Evolutionary conservation across 2,888 invertebrate genomes (phyloP).

Genomic region (Thysanoteuthis rhombus): DNA sequence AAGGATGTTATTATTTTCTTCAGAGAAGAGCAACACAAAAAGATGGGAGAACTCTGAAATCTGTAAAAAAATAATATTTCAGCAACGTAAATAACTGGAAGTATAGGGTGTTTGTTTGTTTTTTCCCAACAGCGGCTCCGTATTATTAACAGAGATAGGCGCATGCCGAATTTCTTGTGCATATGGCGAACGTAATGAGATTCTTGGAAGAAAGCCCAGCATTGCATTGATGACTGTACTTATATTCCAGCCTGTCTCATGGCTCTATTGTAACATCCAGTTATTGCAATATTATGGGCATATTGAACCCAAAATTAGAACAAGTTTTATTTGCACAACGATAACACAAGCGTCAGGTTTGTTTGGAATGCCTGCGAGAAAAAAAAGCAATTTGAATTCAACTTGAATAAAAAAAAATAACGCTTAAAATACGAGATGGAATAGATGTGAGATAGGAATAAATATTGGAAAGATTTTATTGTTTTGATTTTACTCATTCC

Average conservation of each 20-base stretch:
- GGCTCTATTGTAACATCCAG: not conserved
- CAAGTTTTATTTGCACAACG: not conserved
- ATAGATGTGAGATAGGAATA: too few relatives aligned
- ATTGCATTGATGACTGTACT: not conserved
- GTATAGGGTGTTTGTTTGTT: too few relatives aligned
- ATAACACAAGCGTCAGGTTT: not conserved
- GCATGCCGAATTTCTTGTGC: not conserved
- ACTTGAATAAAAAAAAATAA: not conserved
- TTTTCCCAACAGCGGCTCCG: not conserved
- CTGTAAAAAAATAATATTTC: too few relatives aligned
- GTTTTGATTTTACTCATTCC: too few relatives aligned
- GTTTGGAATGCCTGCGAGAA: not conserved
- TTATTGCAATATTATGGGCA: not conserved
- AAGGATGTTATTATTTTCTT: too few relatives aligned
- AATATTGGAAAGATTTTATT: too few relatives aligned
- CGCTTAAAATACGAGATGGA: too few relatives aligned
- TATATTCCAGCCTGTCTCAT: not conserved
- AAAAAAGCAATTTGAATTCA: not conserved
- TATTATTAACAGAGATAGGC: not conserved
- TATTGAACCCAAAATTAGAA: too few relatives aligned
- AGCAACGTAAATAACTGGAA: not conserved
- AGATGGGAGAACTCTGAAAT: too few relatives aligned
- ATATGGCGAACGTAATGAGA: not conserved
- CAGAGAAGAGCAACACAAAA: too few relatives aligned
- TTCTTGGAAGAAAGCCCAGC: not conserved